Percentiles rank a stretch among this genome's conserved stretches.
These are phyloP conservation scores for Microtus richardsoni DNA, from an alignment of 2,113 vertebrate genomes.

Conservation along the genomic window DNA sequence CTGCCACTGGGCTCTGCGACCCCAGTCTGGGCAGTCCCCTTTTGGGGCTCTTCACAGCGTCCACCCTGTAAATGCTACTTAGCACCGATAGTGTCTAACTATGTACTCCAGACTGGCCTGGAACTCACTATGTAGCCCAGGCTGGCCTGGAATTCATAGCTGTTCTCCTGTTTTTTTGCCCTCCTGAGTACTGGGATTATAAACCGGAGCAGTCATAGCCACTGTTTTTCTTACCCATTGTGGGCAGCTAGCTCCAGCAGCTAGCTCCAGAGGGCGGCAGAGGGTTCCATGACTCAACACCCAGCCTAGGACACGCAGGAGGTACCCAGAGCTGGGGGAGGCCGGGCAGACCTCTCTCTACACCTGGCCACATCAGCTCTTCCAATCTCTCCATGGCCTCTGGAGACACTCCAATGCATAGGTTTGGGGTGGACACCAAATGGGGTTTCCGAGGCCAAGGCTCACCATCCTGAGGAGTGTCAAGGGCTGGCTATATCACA, in stretches of 20 bases:
- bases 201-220: background rate
- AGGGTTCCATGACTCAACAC: rapidly evolving
- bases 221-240: background rate
- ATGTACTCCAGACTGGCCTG: background rate
- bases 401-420: background rate
- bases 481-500: background rate
- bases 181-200: background rate
- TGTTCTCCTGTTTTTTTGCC: background rate
- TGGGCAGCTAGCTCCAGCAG: background rate
- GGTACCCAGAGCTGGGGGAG: background rate
- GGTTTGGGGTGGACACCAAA: background rate
- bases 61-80: background rate
- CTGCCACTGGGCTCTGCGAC: background rate
- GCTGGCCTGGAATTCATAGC: background rate
- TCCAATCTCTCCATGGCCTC: background rate
- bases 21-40: too few species aligned
- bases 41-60: background rate
- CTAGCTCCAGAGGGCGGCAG: background rate
- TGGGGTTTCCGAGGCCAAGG: background rate
- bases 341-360: background rate
- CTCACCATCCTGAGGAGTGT: background rate
- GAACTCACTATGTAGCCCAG: background rate
- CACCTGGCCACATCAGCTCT: conserved; percentile 1
- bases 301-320: background rate
- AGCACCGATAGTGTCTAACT: background rate